These are phyloP conservation scores for Pimpla rufipes DNA, from an alignment of 2,888 invertebrate genomes.

Conservation along the genomic window DNA sequence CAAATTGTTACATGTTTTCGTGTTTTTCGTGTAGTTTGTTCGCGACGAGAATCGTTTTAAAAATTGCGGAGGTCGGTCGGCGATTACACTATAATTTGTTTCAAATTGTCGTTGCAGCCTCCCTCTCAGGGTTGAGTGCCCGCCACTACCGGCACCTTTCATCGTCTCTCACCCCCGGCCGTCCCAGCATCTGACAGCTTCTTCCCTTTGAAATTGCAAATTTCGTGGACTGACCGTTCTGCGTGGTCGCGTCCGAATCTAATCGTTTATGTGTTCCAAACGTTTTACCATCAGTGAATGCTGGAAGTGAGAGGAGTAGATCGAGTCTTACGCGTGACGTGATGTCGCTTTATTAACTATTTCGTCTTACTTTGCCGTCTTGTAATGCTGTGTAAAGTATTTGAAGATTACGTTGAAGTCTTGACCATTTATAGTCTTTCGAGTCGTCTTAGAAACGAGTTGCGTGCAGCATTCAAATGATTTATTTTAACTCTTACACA, in stretches of 20 bases:
- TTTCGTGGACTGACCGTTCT: slow-evolving; percentile 50
- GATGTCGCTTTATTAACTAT: not conserved
- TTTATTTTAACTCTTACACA: too few species aligned
- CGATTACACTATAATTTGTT: too few species aligned
- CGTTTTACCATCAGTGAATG: not conserved
- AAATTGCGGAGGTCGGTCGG: too few species aligned
- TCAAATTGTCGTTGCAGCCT: too few species aligned
- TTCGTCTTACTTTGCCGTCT: not conserved
- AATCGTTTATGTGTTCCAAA: slow-evolving; percentile 18
- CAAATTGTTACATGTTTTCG: too few species aligned
- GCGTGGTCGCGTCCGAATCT: slow-evolving; percentile 19
- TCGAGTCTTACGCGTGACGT: not conserved
- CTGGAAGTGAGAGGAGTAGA: slow-evolving; percentile 6
- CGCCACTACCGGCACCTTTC: slow-evolving; percentile 6
- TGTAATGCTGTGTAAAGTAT: not conserved
- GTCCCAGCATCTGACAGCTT: slow-evolving; percentile 24
- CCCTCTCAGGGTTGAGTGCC: too few species aligned
- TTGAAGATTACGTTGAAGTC: too few species aligned
- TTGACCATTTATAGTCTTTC: too few species aligned
- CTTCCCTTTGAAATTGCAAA: slow-evolving; percentile 63
- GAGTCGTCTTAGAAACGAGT: too few species aligned
- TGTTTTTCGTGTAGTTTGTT: too few species aligned
- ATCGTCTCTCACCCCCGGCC: slow-evolving; percentile 26
- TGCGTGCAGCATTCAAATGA: too few species aligned
- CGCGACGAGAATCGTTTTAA: too few species aligned